Evolutionary conservation across 1,140 invertebrate genomes (phyloP), one percentile per base, ranked within the genome.

Genomic region (Leptinotarsa undecemlineata): DNA sequence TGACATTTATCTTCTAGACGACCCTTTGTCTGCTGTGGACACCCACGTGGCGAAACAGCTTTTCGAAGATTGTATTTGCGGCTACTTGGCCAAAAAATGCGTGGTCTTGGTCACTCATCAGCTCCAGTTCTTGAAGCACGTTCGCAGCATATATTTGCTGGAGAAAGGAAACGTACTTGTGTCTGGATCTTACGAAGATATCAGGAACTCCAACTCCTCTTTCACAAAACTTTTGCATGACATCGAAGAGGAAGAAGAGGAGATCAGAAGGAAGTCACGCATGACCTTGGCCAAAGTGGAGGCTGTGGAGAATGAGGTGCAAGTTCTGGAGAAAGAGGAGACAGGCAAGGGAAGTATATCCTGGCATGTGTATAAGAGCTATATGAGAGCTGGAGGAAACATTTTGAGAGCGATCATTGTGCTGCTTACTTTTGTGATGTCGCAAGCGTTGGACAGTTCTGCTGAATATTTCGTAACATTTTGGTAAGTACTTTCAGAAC

Each of bases 21-120:
- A 95, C 85, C 93, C 93, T 3, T 83, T 95, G 14, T 93, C 92
- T 76, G 93, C 94, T 1, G 93, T 96, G 0, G 94, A 96, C 83
- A 87, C 93, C 3, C 91, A 92, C 76, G 94, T 94, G 1, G 92
- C 93, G 6, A 90, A 91, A 73, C 91, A 94, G 82, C 86, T 96
- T 74, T 95, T 95, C 79, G 88, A 92, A 68, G 87, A 92, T 72
- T 91, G 90, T 76, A 90, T 93, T 69, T 86, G 83, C 42, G 90
- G 90, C 4, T 91, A 91, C 82, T 85, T 96, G 75, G 87, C 89
- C n/a, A 85, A 89, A 19, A 91, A 94, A 78, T 91, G 92, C 3
- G 85, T 91, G 0, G 89, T 97, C 51, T 87, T 82, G 86, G 95
- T 60, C 91, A 95, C 21, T 95, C 94, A 17, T 94, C 95, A 96